Evolutionary conservation across 2,113 vertebrate genomes (phyloP), one percentile per base, ranked within the genome.

Genomic region (Pelmatolapia mariae): DNA sequence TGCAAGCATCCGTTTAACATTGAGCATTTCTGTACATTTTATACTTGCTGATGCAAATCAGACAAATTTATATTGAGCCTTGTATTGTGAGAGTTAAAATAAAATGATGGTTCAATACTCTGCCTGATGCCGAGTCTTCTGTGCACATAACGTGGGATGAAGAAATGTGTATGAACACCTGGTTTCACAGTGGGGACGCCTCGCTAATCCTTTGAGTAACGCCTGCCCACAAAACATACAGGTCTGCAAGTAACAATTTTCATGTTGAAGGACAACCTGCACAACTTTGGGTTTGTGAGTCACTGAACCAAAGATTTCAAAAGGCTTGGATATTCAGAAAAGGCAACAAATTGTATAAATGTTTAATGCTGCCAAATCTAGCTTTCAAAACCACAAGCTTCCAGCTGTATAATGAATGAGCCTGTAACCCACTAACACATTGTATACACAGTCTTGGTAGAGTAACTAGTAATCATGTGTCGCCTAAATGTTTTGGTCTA

Each of bases 11-110:
- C 43, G 15, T 16, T 71, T 85, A 40, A 85, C 19, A 19, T 8
- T 40, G 3, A 86, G 56, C 31, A 43, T 88, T 89, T 91, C 79
- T 95, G 93, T 92, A 93, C 10, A 94, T 95, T 93, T 92, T 89
- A 89, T 63, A 38, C 19, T 9, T 73, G 54, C 12, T 68, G 53
- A 50, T 80, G 50, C n/a, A 84, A 81, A 52, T 61, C 4, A 7
- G 76, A 47, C 6, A 86, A 82, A 22, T 59, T 18, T 78, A 82
- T 10, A 4, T 87, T 87, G 83, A 50, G 66, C 83, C 78, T 87
- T 86, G 84, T 86, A n/a, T 89, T 92, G 61, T 85, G 50, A 86
- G 13, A 63, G 71, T 88, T 94, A 56, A 92, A 93, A 95, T 93
- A 94, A 95, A 94, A 57, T 59, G 61, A 81, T 91, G 73, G 57